Evolutionary conservation across 1,140 invertebrate species (phyloP).

Genomic region (Solenopsis invicta): DNA sequence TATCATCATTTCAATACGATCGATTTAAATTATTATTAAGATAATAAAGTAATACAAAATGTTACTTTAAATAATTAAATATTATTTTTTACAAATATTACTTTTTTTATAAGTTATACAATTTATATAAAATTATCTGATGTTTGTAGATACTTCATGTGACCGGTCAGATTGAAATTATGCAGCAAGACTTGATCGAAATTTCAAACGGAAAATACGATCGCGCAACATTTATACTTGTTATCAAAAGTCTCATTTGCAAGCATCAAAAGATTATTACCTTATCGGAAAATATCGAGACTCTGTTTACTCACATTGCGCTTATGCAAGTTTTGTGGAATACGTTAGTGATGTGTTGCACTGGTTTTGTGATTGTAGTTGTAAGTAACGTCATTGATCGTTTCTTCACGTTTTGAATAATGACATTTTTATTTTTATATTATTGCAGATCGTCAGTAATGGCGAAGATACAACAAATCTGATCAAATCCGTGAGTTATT

Average conservation of each 20-base stretch:
- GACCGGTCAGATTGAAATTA: slow-evolving; percentile 66
- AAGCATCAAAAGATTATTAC: slow-evolving; percentile 62
- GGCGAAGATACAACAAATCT: not conserved
- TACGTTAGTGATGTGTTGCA: slow-evolving; percentile 62
- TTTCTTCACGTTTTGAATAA: not conserved
- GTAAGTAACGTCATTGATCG: slow-evolving; percentile 44
- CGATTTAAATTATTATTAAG: not conserved
- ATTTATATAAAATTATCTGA: not conserved
- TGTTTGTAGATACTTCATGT: slow-evolving; percentile 65
- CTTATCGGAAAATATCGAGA: slow-evolving; percentile 64
- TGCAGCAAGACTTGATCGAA: slow-evolving; percentile 47
- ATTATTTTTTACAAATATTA: not conserved
- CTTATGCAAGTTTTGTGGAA: slow-evolving; percentile 65
- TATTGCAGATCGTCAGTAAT: not conserved
- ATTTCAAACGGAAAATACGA: slow-evolving; percentile 11
- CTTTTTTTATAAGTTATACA: not conserved
- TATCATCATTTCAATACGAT: not conserved
- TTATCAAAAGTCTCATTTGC: not conserved
- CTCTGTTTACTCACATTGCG: slow-evolving; percentile 56
- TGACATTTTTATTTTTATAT: not conserved
- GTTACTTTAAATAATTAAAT: not conserved
- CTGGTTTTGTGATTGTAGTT: slow-evolving; percentile 62
- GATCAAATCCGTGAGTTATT: slow-evolving; percentile 52
- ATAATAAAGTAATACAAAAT: not conserved
- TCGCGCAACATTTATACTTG: not conserved